Evolutionary conservation across 2,113 vertebrate genomes (phyloP), one percentile per base, ranked within the genome.

Genomic region (Perca schrenkii): DNA sequence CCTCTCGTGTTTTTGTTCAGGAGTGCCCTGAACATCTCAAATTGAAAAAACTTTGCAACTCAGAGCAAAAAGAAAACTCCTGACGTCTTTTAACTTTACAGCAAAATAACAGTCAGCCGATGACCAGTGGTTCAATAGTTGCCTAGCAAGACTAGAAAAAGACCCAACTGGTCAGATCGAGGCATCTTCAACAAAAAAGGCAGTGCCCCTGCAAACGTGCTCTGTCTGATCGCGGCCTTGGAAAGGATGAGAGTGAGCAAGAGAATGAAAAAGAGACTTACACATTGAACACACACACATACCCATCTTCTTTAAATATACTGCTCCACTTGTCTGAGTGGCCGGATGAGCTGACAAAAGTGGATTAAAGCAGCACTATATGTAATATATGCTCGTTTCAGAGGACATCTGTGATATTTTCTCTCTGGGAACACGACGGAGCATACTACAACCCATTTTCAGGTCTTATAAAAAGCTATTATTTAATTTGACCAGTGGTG

Each of bases 331-430:
- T 62, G 70, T 79, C 79, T 71, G 57, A 79, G 70, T 80, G 83
- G 67, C n/a, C 12, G 36, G 73, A 74, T 57, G 53, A 82, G 73
- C 68, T 46, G 69, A 79, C 78, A 81, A 79, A 72, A 83, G 74
- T 84, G 67, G 85, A 90, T 84, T 86, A 83, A 85, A 91, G 53
- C 67, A 36, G 76, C 74, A 79, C 83, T 89, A 74, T 79, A 86
- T 91, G 83, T 83, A 85, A 92, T 87, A 86, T 78, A 56, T 69
- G 80, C 64, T 74, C 69, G 72, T 85, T 88, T 84, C 73, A 84
- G 65, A 85, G 80, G 80, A 85, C 79, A 73, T 62, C 62, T 68
- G 79, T 85, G 79, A 86, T 76, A 66, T 79, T 50, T 52, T 87
- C 64, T 73, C 43, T 53, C 46, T 73, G 47, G 73, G 74, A 86